Evolutionary conservation across 2,888 invertebrate genomes (phyloP), one percentile per base, ranked within the genome.

Genomic region (Julus scanicus): DNA sequence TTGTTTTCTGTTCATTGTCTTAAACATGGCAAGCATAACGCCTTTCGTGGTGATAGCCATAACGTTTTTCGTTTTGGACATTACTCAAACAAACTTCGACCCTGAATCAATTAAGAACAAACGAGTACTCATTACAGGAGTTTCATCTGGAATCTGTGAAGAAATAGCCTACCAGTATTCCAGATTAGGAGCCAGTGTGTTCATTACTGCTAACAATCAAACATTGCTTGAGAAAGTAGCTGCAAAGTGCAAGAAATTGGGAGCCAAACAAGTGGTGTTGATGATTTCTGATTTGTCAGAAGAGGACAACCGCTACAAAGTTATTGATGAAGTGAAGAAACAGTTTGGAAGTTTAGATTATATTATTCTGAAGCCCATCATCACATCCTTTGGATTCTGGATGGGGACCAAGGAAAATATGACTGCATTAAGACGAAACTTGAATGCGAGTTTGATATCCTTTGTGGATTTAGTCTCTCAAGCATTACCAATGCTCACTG

Each of bases 131-230:
- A 90, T 92, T 13, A 92, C 92, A 0, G 92, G 92, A 13, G 91
- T 91, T 6, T 91, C 91, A 0, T 90, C 91, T 1, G 92, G 92
- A 1, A 92, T 92, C 6, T 92, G 92, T 0, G 92, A 92, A 89
- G 91, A 92, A 90, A 89, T 92, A 83, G 92, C 92, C 2, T 92
- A 92, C 88, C 91, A 91, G 88, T 92, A 91, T 89, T 91, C 92
- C 6, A 90, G 90, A 53, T 84, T 88, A 29, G 88, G 88, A 8
- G 88, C 88, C 13, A 17, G 49, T 29, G 15, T 88, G 20, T 29
- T 88, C 3, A 88, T 88, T 15, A 88, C 88, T 15, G 88, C 88
- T 13, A 84, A 84, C 44, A 84, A 84, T 20, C 15, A 49, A 80
- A 80, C 39, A 5, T 48, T 88, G 1, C 49, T 88, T 1, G 37